Evolutionary conservation across 2,888 invertebrate species (phyloP), one percentile per base, ranked within the genome.

Genomic region (Itoplectis maculator): DNA sequence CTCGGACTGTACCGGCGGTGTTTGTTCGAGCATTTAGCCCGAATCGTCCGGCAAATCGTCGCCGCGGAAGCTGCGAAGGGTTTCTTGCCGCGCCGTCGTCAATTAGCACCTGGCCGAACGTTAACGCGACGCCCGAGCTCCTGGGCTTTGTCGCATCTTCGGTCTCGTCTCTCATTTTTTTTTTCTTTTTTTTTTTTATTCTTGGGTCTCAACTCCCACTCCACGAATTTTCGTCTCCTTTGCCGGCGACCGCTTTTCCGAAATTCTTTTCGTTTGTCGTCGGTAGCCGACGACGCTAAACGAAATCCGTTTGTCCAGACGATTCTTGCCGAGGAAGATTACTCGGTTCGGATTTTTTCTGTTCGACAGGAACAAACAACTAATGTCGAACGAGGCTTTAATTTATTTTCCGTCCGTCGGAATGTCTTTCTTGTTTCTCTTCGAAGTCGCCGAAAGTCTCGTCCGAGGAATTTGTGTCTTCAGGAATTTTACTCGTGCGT

Each of bases 91-190:
- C 82, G 83, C 81, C 88, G 87, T 87, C 84, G 86, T 83, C 89
- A 90, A 91, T 91, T 91, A 91, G 86, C 90, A 89, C 88, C 88
- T 87, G 72, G 81, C 76, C 69, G 87, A 86, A 88, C 88, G 90
- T 89, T 90, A 90, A 90, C 66, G 73, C 42, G 88, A 84, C 83
- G 29, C 66, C 59, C 74, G 49, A 75, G 87, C 89, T 89, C 86
- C 89, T 75, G 89, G 88, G 88, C 88, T 89, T 90, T 86, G 83
- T 15, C 66, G 61, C 47, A 59, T 61, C 54, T 72, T 61, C 69
- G 78, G 54, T 70, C 65, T 81, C 23, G 20, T 49, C 54, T 73
- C 40, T 47, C 37, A n/a, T n/a, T n/a, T n/a, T n/a, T n/a, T n/a
- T n/a, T n/a, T n/a, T n/a, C n/a, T n/a, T n/a, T n/a, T n/a, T n/a